Percentiles rank a stretch among this genome's conserved stretches.
phyloP scores from a whole-genome alignment of 2,113 vertebrate species.

The Ceyx melanurus region DNA sequence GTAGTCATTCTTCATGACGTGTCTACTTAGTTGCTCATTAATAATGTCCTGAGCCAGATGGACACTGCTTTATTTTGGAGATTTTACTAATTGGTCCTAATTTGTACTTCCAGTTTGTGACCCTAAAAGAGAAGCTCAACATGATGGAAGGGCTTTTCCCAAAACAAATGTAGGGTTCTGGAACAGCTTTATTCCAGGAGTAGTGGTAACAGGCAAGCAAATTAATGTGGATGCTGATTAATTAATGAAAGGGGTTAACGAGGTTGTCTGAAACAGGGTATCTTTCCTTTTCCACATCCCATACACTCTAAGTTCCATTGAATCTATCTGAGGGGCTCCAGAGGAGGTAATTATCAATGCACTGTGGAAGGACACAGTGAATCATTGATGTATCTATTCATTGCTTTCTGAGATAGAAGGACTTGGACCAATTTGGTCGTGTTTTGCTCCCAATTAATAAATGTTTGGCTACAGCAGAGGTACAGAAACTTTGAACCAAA shows the following conservation, averaged over 20 bases:
- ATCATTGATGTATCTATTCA: not conserved
- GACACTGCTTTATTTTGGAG: not conserved
- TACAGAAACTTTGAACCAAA: conserved; percentile 22
- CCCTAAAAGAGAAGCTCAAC: not conserved
- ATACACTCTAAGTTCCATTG: not conserved
- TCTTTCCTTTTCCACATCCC: not conserved
- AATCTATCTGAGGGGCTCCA: not conserved
- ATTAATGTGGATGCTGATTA: not conserved
- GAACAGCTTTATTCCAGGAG: not conserved
- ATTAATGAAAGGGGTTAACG: not conserved
- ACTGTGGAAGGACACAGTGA: not conserved
- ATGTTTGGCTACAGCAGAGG: conserved; percentile 1
- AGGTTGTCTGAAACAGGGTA: not conserved
- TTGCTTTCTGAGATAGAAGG: not conserved
- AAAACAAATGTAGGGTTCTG: not conserved
- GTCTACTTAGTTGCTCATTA: conserved; percentile 10
- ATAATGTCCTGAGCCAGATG: not conserved
- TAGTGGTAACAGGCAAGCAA: not conserved
- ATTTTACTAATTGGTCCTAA: conserved; percentile 5
- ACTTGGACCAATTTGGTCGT: not conserved
- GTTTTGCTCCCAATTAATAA: conserved; percentile 19
- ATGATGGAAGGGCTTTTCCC: not conserved
- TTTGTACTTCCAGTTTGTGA: not conserved
- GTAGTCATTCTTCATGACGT: not conserved
- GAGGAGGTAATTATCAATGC: not conserved